These are phyloP conservation scores for Noctua comes DNA, from an alignment of 2,888 invertebrate genomes.

Conservation along the genomic window DNA sequence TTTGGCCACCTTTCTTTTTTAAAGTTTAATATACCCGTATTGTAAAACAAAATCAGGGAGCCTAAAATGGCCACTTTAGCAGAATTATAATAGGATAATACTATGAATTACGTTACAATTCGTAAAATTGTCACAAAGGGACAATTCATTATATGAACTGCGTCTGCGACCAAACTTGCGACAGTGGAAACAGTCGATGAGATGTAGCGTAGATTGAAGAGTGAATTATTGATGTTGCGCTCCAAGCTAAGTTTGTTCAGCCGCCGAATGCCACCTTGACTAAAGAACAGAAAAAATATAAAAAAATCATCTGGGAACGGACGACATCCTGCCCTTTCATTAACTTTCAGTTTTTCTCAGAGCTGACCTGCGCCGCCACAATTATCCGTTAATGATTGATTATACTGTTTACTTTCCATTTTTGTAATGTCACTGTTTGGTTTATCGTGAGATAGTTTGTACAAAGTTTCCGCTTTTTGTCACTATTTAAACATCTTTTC, in stretches of 20 bases:
- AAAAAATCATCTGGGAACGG: conserved; percentile 80
- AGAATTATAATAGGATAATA: too few relatives aligned
- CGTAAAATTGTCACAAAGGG: too few relatives aligned
- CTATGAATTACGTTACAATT: too few relatives aligned
- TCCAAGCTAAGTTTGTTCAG: conserved; percentile 86
- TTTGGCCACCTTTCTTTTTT: background rate
- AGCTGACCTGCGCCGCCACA: conserved; percentile 70
- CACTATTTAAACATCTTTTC: conserved; percentile 55
- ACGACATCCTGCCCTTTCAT: conserved; percentile 84
- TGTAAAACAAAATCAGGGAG: background rate
- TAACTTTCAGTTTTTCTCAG: conserved; percentile 81
- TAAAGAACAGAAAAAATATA: conserved; percentile 75
- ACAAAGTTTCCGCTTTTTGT: conserved; percentile 57
- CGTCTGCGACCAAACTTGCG: background rate
- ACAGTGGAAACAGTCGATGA: conserved; percentile 79
- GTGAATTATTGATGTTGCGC: conserved; percentile 88
- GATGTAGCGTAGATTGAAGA: conserved; percentile 82
- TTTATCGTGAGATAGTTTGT: conserved; percentile 72
- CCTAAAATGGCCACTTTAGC: too few relatives aligned
- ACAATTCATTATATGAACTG: too few relatives aligned
- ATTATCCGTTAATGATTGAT: conserved; percentile 88
- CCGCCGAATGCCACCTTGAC: conserved; percentile 79
- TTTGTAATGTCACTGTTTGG: conserved; percentile 82
- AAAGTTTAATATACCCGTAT: background rate
- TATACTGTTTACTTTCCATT: conserved; percentile 85